Base-by-base conservation (phyloP, 2,113 vertebrate genomes). In the Pachyramphus minor region DNA sequence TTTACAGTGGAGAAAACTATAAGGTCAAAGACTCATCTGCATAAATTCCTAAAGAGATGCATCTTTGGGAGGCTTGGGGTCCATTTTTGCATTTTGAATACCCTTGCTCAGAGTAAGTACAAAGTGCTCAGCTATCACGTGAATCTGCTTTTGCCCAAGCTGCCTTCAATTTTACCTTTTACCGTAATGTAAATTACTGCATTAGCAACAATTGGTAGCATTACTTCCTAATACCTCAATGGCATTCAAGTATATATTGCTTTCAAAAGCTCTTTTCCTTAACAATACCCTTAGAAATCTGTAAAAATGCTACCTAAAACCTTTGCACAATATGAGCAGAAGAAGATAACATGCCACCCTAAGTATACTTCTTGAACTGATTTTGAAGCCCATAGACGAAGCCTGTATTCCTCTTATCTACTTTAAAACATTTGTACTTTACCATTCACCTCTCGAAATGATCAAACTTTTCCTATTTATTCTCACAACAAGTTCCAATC, bases 311-410 rank as follows among this genome's bases (percentile, higher is more conserved):
- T 66, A 25, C 44, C 18, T 33, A 49, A 87, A 89, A 21, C 9
- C 8, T 56, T 18, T 49, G 17, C 27, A 59, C 2, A 16, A 25
- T 8, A 25, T 0, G 0, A 87, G 14, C 12, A 75, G 62, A 71
- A 56, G 8, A 31, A 71, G 27, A 4, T 44, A 45, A 10, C 5
- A 5, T 77, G 31, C 6, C 33, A 8, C 59, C 74, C 27, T 62
- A 13, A 83, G 14, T 11, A 11, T 50, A 30, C 21, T 18, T 16
- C 35, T 64, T 55, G 31, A 68, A 25, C 15, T 82, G 39, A 8
- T 62, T 47, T 75, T 67, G 9, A 6, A 64, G 7, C 9, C 31
- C 50, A 5, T 19, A 58, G 20, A 17, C 33, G 5, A 75, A 71
- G 59, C 4, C 5, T 28, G 3, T 12, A 59, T 47, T 77, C 33